Evolutionary conservation across 2,797 vertebrate genomes (phyloP), one percentile per base, ranked within the genome.

Genomic region (Crax fasciolata): DNA sequence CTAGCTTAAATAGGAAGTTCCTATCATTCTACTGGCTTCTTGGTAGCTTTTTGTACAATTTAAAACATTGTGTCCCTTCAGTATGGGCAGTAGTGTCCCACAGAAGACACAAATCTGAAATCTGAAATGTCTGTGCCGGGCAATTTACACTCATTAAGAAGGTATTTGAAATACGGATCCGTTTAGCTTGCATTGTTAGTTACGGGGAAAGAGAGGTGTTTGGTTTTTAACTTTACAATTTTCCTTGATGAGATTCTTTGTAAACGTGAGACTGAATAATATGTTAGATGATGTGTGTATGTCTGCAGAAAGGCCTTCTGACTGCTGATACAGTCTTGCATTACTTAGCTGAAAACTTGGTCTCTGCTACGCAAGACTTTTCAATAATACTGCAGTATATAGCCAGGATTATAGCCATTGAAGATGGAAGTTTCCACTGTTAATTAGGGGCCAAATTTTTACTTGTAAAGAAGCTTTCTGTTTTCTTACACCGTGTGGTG

Each of bases 381-480:
- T 41, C n/a, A 46, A 9, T 70, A 48, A n/a, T 84, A 14, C 16
- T 54, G 27, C 59, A 46, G 13, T 11, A 14, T 28, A 9, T 24
- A 87, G 28, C 23, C 62, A 68, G 27, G 23, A 19, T 32, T 61
- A 25, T 17, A 61, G 30, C 6, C 30, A 0, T 0, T 54, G 30
- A 46, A 57, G 16, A 28, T 5, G 9, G 9, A 88, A 44, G 5
- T 55, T 83, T 59, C 39, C 16, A 13, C 13, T 59, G 30, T 55
- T 88, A 16, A 0, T 0, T 24, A 32, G 13, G 5, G 13, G 7
- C 28, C 16, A 52, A 1, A 10, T 59, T 80, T 9, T 63, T 30
- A 43, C 39, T 63, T 27, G 30, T 52, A 27, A 83, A 76, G 38
- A 73, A 49, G 4, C 4, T 77, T 90, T 7, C 3, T 54, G 32